These are phyloP conservation scores for Heliconius himera DNA, from an alignment of 1,140 invertebrate genomes.

Conservation along the genomic window DNA sequence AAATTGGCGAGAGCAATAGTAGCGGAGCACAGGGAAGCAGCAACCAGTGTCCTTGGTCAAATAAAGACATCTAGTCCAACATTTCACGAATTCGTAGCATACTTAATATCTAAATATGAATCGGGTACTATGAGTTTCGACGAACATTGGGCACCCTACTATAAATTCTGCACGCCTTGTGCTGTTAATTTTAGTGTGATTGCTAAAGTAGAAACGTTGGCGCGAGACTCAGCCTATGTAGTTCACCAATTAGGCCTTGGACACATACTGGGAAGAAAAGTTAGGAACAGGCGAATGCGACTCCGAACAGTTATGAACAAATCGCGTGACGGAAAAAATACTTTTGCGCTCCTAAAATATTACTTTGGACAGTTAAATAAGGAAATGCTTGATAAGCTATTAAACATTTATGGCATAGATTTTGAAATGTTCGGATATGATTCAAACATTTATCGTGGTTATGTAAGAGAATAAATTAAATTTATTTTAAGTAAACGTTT, in stretches of 20 bases:
- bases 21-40: conserved; percentile 77
- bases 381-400: conserved; percentile 83
- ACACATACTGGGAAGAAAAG: conserved; percentile 79
- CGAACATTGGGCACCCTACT: conserved; percentile 89
- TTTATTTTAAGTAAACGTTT: neutral
- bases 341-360: conserved; percentile 79
- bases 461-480: conserved; percentile 73
- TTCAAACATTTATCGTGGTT: conserved; percentile 81
- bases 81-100: conserved; percentile 87
- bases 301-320: conserved; percentile 81
- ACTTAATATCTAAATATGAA: conserved; percentile 81
- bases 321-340: conserved; percentile 80
- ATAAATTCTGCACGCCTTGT: conserved; percentile 89
- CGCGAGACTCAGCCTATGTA: conserved; percentile 86
- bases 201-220: conserved; percentile 87
- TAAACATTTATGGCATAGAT: conserved; percentile 87
- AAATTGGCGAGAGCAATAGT: conserved; percentile 86
- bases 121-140: conserved; percentile 77
- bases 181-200: conserved; percentile 85
- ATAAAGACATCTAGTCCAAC: conserved; percentile 82
- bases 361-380: conserved; percentile 85
- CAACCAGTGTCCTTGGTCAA: conserved; percentile 64
- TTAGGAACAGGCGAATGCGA: conserved; percentile 79
- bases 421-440: conserved; percentile 87
- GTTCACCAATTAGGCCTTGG: conserved; percentile 84